Base-by-base conservation (phyloP, 2,113 vertebrate species). In the Heterocephalus glaber region DNA sequence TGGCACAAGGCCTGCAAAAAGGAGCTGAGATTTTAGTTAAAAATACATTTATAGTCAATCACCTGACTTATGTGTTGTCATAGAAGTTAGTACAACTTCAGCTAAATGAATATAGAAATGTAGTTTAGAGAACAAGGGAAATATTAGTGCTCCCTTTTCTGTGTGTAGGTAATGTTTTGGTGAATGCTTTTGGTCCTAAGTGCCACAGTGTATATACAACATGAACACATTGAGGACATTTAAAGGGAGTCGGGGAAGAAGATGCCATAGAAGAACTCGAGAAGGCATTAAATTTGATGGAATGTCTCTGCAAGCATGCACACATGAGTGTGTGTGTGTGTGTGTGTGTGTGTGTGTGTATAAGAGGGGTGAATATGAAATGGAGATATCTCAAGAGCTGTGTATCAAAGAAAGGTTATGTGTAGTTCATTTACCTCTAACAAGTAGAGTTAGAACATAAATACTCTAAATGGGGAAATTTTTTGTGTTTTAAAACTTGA, bases 91-190 rank as follows among this genome's bases (percentile, higher is more conserved):
- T 20, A 30, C 12, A 38, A 52, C 24, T 85, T 77, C 66, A 47
- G 63, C 65, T 87, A 68, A 93, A 81, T 60, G 77, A 60, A 93
- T 38, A 87, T 35, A 89, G 61, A 87, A 70, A 58, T 22, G 24
- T n/a, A 38, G 12, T 70, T 84, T 54, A 68, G 96, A 70, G 79
- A 56, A 79, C 16, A 20, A 74, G n/a, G 41, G 20, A 20, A 9
- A 5, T 0, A 20, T 61, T 38, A 16, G 17, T 22, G 4, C 60
- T 76, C 12, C 58, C 81, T 86, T 35, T 28, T 30, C 49, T 30
- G 14, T 63, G 38, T 58, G 22, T 41, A 65, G 56, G 4, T 0
- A 41, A 49, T 20, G 5, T 7, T 91, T 85, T 54, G 20, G 12
- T 30, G 44, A 74, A 49, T 49, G 24, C 28, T 84, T 92, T 93